A percentile compares a stretch with the other conserved stretches of the same genome.
phyloP scores from a whole-genome alignment of 2,888 invertebrate species.

The Monoplex corrugatus region DNA sequence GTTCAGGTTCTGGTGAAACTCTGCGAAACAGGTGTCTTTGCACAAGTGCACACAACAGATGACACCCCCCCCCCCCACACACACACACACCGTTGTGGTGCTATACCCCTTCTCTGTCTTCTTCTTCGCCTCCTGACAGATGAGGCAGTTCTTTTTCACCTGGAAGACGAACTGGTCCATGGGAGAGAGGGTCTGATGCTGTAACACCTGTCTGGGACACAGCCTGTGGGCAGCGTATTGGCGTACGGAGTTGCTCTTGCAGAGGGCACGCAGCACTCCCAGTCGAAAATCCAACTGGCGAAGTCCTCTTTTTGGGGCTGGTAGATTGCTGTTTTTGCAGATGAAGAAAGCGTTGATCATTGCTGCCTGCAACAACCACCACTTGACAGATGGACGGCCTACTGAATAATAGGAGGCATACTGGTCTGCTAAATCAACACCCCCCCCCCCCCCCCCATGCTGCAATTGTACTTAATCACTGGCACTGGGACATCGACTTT shows the following conservation, averaged over 20 bases:
- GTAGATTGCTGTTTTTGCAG: not conserved
- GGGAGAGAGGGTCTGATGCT: not conserved
- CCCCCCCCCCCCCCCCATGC: constrained; percentile 41
- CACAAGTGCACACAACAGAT: not conserved
- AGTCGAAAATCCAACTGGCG: not conserved
- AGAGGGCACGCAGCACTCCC: not conserved
- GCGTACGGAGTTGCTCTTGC: not conserved
- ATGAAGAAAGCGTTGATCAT: constrained; percentile 41
- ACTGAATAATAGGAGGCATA: constrained; percentile 48
- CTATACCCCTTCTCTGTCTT: not conserved
- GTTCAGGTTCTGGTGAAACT: constrained; percentile 38
- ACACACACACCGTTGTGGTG: not conserved
- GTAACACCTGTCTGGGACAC: not conserved
- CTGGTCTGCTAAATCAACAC: constrained; percentile 48
- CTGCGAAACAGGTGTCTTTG: not conserved
- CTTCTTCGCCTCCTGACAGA: not conserved
- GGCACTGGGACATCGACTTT: not conserved
- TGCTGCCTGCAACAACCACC: constrained; percentile 48
- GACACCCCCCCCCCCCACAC: not conserved
- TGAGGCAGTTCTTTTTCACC: not conserved
- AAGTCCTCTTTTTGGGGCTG: not conserved
- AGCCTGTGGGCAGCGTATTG: not conserved
- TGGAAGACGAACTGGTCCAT: not conserved
- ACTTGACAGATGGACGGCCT: constrained; percentile 44
- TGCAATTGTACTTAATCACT: constrained; percentile 32